Evolutionary conservation across 92 coral and sea anemone species (phyloP), one percentile per base, ranked within the genome.

Genomic region (Parazoanthus swiftii): DNA sequence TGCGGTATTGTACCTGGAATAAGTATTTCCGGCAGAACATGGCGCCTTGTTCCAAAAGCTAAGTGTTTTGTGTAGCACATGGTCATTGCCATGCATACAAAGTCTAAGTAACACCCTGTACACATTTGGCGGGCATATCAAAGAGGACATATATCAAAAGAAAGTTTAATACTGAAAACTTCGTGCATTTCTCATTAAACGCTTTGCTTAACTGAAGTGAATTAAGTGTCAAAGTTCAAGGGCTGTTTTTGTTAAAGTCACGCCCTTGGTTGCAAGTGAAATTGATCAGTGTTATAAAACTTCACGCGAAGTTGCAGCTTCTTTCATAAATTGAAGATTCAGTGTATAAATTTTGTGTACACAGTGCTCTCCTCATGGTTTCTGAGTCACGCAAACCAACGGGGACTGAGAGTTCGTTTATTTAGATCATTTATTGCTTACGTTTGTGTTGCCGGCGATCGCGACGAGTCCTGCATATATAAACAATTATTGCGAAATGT

Each of bases 181-280:
- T 25, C 70, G 4, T 63, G 70, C 70, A 23, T 63, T 20, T 20
- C 70, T 63, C 21, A 26, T 20, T 63, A 26, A 63, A 63, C 70
- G 26, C 70, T 63, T 63, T 48, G 82, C 82, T 50, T 25, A 44
- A 79, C 20, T 48, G 82, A 79, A 76, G 43, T 37, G 48, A 78
- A 44, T 50, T n/a, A 50, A 10, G 66, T 79, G 65, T 79, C 82
- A 79, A 79, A 79, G 82, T 44, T 79, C 82, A 79, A 63, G 70
- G n/a, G 1, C 1, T 63, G 70, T 58, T 58, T 29, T 58, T 58
- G 66, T 58, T 58, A 0, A 58, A 46, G 54, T 77, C 36, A 46
- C 66, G 80, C 80, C 48, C 29, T 15, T 77, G 25, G 25, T 21
- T 63, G 70, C 15, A 26, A 14, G 70, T 63, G 70, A 63, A 63